Conservation (phyloP, 2,113 vertebrate genomes). For the Anhinga rufa region DNA sequence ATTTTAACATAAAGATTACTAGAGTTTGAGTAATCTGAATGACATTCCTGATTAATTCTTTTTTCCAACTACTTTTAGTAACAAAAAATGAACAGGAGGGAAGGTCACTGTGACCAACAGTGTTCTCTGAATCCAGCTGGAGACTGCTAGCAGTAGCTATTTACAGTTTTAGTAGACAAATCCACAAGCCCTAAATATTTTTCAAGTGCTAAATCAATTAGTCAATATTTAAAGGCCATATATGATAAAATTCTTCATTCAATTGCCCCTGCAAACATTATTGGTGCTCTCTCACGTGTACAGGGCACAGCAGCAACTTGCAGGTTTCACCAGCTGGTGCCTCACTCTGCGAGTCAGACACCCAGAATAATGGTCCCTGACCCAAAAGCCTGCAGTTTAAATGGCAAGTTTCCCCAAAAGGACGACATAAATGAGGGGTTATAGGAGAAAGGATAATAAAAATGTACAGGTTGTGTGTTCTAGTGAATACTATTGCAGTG, state of each 20-base stretch:
- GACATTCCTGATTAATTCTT: background rate
- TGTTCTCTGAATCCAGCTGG: background rate
- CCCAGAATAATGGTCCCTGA: background rate
- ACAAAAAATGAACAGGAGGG: conserved; percentile 12
- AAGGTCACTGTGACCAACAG: conserved; percentile 7
- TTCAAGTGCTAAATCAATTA: conserved; percentile 20
- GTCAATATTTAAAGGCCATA: conserved; percentile 6
- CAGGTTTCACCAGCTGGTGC: background rate
- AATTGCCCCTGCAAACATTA: background rate
- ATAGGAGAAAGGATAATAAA: background rate
- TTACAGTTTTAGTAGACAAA: background rate
- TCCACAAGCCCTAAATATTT: conserved; percentile 10
- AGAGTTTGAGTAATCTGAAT: background rate
- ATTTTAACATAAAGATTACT: background rate
- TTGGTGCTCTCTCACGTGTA: background rate
- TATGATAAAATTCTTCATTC: background rate
- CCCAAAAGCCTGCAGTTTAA: background rate
- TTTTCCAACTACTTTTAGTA: background rate
- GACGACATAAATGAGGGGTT: background rate
- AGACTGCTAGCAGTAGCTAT: background rate
- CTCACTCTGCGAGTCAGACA: background rate
- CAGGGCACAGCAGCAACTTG: background rate
- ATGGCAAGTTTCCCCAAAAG: background rate
- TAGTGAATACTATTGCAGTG: background rate
- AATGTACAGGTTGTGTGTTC: background rate